Conservation (phyloP, 2,888 invertebrate species). For the Drosophila recens region DNA sequence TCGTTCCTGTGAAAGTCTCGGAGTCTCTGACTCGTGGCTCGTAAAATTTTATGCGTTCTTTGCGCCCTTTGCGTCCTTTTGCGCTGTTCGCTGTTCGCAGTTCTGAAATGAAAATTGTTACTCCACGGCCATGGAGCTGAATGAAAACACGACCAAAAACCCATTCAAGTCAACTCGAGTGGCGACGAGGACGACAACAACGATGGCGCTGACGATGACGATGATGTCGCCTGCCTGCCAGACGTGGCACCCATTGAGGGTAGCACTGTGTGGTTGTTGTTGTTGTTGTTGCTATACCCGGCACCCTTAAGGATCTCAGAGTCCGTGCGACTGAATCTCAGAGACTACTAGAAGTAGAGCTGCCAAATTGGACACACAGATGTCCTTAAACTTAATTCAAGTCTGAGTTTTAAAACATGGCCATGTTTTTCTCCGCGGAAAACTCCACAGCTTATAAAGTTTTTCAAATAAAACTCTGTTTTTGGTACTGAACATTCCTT, state of each 20-base stretch:
- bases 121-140: conserved; percentile 44
- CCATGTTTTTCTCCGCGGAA: too few relatives aligned
- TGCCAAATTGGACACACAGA: background rate
- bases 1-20: conserved; percentile 44
- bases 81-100: conserved; percentile 38
- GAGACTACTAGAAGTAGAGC: background rate
- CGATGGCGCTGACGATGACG: conserved; percentile 24
- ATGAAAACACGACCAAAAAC: conserved; percentile 45
- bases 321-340: background rate
- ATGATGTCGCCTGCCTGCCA: conserved; percentile 75
- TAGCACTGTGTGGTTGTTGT: conserved; percentile 30
- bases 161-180: conserved; percentile 75
- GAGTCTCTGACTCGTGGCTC: conserved; percentile 58
- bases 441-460: too few relatives aligned
- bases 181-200: conserved; percentile 45
- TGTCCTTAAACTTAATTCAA: background rate
- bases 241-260: conserved; percentile 70
- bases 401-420: background rate
- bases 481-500: too few relatives aligned
- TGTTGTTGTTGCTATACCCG: conserved; percentile 16
- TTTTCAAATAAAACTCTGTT: too few relatives aligned
- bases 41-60: conserved; percentile 80
- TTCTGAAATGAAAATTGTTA: conserved; percentile 79
- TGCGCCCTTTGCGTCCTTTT: conserved; percentile 52
- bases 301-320: background rate